Evolutionary conservation across 2,797 vertebrate species (phyloP), one percentile per base, ranked within the genome.

Genomic region (Sebastes hubbsi): DNA sequence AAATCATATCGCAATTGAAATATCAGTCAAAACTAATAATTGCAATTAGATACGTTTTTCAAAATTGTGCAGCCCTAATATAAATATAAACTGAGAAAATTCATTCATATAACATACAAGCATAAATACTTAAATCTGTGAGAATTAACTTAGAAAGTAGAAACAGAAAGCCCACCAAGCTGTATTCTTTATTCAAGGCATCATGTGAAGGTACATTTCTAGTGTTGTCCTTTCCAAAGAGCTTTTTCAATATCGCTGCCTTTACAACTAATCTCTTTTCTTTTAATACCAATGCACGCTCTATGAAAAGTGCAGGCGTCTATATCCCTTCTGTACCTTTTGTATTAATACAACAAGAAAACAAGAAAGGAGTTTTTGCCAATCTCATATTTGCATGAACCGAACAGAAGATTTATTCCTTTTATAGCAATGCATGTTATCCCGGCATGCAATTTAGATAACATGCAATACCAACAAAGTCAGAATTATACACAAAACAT

Each of bases 201-300:
- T 59, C 25, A 4, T 59, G n/a, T 16, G 11, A 67, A 27, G 14
- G 9, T 73, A 72, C 59, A 81, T 36, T 49, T 67, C 58, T 25
- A 63, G 18, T 36, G 29, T 0, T 75, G 0, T 60, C 8, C 30
- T 75, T 71, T 84, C 32, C 63, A 72, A 38, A 73, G 2, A 79
- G 36, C 4, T 56, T 78, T 83, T 85, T 76, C 22, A 71, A 10
- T 66, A 64, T 24, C 14, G 24, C 27, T 69, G 29, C 68, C 10
- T 78, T 64, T 8, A 60, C 12, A 46, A 55, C 12, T 69, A 25
- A 63, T 65, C 12, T 59, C 27, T 61, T 2, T 60, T 64, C 6
- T 64, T 74, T 58, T 54, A 55, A 56, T 66, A 49, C 9, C 9
- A 54, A 0, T 36, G 62, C 4, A 1, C 0, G 38, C 49, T 24